Evolutionary conservation across 2,797 vertebrate genomes (phyloP), one percentile per base, ranked within the genome.

Genomic region (Pipistrellus pygmaeus): DNA sequence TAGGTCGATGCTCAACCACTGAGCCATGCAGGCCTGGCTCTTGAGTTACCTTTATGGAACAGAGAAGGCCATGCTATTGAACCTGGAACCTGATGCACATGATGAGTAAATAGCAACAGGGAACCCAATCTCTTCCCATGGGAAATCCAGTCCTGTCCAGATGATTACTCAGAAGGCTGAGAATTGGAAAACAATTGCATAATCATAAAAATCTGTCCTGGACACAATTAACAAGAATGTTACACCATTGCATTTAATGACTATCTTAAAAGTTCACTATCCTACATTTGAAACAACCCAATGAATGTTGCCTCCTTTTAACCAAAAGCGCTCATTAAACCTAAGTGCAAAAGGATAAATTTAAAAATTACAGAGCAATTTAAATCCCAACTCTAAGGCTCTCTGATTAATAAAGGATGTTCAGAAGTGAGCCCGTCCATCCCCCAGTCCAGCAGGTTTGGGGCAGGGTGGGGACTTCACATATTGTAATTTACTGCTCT

Each of bases 161-260:
- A 93, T 93, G 81, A 85, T 91, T 94, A 78, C 75, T 88, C 44
- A 60, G 91, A 94, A 96, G 32, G 18, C 10, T 85, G 66, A 96
- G 27, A 94, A 80, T 25, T 84, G 53, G 60, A 83, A 95, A 90
- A 88, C 7, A 46, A 94, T 78, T 93, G 38, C 93, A 73, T 92
- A 96, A 94, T 86, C 76, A 77, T 89, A 84, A 95, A 80, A 91
- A 73, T 35, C 55, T 76, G 38, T 92, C 41, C 66, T 94, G 87
- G 84, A 96, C 25, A 88, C 53, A 95, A 46, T 85, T 88, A 85
- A 64, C n/a, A 80, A 84, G 23, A 27, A 91, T 77, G n/a, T 64
- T 92, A 88, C 21, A 87, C 69, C 15, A 44, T 4, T 71, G 25
- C 2, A 32, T 23, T 81, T 88, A 32, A n/a, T 90, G 10, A 25